phyloP scores from a whole-genome alignment of 2,113 vertebrate species.

The Tachysurus vachellii region DNA sequence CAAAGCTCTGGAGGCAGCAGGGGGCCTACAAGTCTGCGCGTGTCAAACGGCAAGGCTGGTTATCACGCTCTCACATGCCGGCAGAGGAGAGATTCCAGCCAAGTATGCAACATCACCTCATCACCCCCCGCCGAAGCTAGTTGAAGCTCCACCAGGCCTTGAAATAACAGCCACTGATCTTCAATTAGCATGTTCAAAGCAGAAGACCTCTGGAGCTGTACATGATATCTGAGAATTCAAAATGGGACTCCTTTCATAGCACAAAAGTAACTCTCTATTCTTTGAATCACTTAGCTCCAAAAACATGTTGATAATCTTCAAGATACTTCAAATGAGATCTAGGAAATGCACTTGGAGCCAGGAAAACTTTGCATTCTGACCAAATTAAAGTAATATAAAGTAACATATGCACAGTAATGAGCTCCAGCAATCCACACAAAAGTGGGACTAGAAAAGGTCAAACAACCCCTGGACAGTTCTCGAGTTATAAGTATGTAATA shows the following conservation, averaged over 20 bases:
- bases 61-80: slow-evolving; percentile 70
- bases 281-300: background rate
- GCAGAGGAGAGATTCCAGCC: slow-evolving; percentile 61
- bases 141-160: slow-evolving; percentile 44
- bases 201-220: background rate
- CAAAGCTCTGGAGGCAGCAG: slow-evolving; percentile 57
- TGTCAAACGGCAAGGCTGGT: slow-evolving; percentile 65
- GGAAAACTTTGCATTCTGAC: slow-evolving; percentile 65
- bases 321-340: slow-evolving; percentile 54
- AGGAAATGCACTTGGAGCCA: slow-evolving; percentile 53
- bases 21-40: slow-evolving; percentile 54
- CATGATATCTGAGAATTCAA: slow-evolving; percentile 15
- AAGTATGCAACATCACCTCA: slow-evolving; percentile 60
- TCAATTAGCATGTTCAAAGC: slow-evolving; percentile 36
- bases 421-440: slow-evolving; percentile 67
- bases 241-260: background rate
- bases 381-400: slow-evolving; percentile 48
- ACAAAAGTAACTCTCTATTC: background rate
- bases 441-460: slow-evolving; percentile 70
- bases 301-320: slow-evolving; percentile 43
- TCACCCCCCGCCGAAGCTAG: slow-evolving; percentile 36
- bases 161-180: slow-evolving; percentile 33
- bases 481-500: slow-evolving; percentile 74
- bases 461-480: slow-evolving; percentile 70
- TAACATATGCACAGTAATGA: slow-evolving; percentile 79